Evolutionary conservation across 2,797 vertebrate genomes (phyloP), one percentile per base, ranked within the genome.

Genomic region (Urophycis tenuis): DNA sequence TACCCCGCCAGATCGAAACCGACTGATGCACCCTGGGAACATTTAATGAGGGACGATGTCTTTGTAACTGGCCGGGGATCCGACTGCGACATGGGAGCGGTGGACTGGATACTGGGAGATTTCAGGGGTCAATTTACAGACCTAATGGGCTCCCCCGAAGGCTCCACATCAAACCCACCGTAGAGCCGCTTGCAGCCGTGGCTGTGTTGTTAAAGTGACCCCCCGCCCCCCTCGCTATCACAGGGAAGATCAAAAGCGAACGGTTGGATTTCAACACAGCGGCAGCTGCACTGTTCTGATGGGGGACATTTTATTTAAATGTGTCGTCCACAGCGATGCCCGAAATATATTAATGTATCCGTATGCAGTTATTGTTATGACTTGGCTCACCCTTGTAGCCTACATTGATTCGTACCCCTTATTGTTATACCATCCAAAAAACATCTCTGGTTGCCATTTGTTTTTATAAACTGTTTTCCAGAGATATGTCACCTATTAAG

Each of bases 21-120:
- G 5, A 31, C 79, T 76, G 71, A 76, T n/a, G 75, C 83, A 73
- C 60, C 81, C n/a, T 19, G 70, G 71, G 69, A 75, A 30, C 77
- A 45, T 83, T 81, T 89, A 87, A 87, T 86, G 80, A 87, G 86
- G 80, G 39, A 0, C 7, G 7, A 0, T 15, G 17, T 39, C 83
- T 85, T 80, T 82, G 83, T 79, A 32, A 75, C 6, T 74, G 22
- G n/a, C 71, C 78, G 1, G 73, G 45, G 35, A 19, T 73, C 79
- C 33, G 76, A 71, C 78, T 31, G 82, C 15, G 71, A 60, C 75
- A 6, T 75, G 70, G 73, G 7, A 69, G 41, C 53, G n/a, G 72
- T 12, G n/a, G 76, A 53, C 60, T 60, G 64, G 17, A 72, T 8
- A 4, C 9, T 36, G 71, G 35, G 77, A 30, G 33, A 30, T 67